Evolutionary conservation across 2,888 invertebrate genomes (phyloP).

Genomic region (Aphrophora alni): DNA sequence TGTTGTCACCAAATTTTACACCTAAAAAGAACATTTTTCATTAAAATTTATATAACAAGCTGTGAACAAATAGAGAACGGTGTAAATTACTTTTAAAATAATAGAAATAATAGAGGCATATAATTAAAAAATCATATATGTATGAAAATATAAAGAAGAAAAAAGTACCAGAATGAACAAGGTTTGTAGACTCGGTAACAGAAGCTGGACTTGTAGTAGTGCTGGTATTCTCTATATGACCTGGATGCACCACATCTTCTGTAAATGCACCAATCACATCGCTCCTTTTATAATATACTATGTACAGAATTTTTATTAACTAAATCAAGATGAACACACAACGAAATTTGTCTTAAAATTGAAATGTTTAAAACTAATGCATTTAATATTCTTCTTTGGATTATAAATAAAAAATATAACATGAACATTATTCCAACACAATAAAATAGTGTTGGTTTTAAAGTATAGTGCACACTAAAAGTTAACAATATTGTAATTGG

Average conservation of each 20-base stretch:
- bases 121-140: background rate
- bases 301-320: background rate
- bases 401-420: too few species aligned
- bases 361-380: too few species aligned
- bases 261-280: conserved; percentile 18
- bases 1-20: too few species aligned
- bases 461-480: too few species aligned
- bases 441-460: too few species aligned
- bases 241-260: conserved; percentile 20
- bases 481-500: too few species aligned
- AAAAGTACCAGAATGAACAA: background rate
- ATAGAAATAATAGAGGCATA: background rate
- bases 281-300: background rate
- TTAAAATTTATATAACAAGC: background rate
- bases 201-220: conserved; percentile 25
- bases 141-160: background rate
- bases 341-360: too few species aligned
- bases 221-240: conserved; percentile 20
- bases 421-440: too few species aligned
- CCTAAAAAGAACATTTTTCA: too few species aligned
- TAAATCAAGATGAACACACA: background rate
- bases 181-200: conserved; percentile 20
- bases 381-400: too few species aligned
- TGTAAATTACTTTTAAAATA: background rate
- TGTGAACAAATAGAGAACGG: background rate